A percentile compares a stretch with the other conserved stretches of the same genome.
Conservation (phyloP, 2,113 vertebrate genomes). For the Cavia porcellus region DNA sequence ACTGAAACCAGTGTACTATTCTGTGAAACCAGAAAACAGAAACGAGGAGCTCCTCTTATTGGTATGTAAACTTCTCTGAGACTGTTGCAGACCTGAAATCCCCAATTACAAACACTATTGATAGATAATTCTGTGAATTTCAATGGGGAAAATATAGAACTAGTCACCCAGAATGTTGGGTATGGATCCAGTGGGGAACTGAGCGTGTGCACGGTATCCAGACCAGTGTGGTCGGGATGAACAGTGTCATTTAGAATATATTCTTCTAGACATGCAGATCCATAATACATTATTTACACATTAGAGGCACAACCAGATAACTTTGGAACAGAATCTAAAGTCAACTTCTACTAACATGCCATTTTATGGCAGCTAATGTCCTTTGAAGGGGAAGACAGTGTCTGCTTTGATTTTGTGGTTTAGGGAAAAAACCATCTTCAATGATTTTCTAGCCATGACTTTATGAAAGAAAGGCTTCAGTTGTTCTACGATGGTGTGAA, state of each 20-base stretch:
- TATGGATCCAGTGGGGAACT: background rate
- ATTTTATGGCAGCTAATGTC: background rate
- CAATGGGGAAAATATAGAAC: background rate
- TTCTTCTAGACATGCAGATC: background rate
- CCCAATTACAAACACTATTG: conserved; percentile 18
- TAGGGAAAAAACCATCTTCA: background rate
- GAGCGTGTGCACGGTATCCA: background rate
- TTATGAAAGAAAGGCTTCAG: conserved; percentile 44
- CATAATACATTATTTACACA: background rate
- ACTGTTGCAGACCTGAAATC: background rate
- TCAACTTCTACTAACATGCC: background rate
- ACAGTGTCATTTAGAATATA: background rate
- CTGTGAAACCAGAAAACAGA: conserved; percentile 68
- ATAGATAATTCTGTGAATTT: background rate
- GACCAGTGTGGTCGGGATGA: background rate
- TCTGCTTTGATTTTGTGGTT: conserved; percentile 61
- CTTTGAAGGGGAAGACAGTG: background rate
- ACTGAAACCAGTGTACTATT: conserved; percentile 39
- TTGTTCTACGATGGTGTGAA: background rate
- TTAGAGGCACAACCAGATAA: background rate
- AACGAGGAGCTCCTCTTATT: conserved; percentile 15
- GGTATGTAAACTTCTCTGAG: conserved; percentile 29
- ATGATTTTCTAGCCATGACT: background rate
- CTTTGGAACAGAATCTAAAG: conserved; percentile 40
- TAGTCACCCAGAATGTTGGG: background rate